Base-by-base conservation (phyloP, 2,888 invertebrate species). In the Uloborus plumipes region DNA sequence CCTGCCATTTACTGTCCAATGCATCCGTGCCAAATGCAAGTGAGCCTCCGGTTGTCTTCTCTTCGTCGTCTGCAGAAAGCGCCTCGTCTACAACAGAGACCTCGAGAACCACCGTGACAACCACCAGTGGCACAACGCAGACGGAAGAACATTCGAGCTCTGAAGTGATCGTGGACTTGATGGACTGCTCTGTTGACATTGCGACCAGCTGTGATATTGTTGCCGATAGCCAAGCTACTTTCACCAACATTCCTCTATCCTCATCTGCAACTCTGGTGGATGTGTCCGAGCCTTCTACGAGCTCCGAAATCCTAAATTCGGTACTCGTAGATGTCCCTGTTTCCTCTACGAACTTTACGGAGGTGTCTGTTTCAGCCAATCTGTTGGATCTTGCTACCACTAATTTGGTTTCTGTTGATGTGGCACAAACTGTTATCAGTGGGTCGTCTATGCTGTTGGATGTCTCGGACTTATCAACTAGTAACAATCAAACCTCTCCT, bases 131-230 rank as follows among this genome's bases (percentile, higher is more conserved):
- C 62, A 53, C 50, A n/a, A 70, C 77, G 2, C 78, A 72, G 55
- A 78, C 78, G 2, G 78, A 78, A 11, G 50, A 50, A 14, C 18
- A 58, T n/a, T 31, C 51, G 13, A 16, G 14, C 13, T 31, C 31
- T 18, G 66, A 67, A 7, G n/a, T 18, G 53, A 49, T 74, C 22
- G 26, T 3, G 26, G 64, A 74, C 26, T 47, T 79, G 50, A 73
- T 79, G 67, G 79, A 79, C 62, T 79, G 79, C 67, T 69, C 69
- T 22, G 16, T 67, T 7, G 78, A 71, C 11, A 71, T 65, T 55
- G n/a, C 64, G 15, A 31, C 67, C 31, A 69, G 58, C 74, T 80
- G 80, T 80, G 80, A 80, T 80, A 80, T 49, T 20, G 13, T 31
- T 2, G 11, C 51, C 6, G 66, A 66, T 50, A 66, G 39, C 39